A percentile compares a stretch with the other conserved stretches of the same genome.
Evolutionary conservation across 2,113 vertebrate genomes (phyloP).

Genomic region (Perca schrenkii): DNA sequence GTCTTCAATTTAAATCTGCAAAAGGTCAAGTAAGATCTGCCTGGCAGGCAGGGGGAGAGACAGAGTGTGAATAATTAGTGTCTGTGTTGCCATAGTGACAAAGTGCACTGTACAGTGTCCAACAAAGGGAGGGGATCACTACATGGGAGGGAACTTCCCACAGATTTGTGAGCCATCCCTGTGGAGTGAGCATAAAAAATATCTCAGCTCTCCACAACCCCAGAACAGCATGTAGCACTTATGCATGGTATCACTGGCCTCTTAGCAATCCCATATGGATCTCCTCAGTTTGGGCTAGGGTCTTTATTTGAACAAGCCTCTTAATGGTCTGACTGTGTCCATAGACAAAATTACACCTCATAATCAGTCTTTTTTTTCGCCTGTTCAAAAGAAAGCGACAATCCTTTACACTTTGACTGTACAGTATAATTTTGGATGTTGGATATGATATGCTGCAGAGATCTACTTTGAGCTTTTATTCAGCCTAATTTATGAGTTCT

Average conservation of each 20-base stretch:
- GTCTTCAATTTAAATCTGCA: constrained; percentile 76
- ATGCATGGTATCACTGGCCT: constrained; percentile 81
- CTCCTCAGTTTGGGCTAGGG: constrained; percentile 27
- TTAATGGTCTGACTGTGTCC: constrained; percentile 30
- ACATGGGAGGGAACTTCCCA: constrained; percentile 70
- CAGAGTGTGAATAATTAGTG: constrained; percentile 84
- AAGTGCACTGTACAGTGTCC: constrained; percentile 72
- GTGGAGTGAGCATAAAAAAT: constrained; percentile 56
- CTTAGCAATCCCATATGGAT: constrained; percentile 59
- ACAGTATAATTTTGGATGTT: neutral
- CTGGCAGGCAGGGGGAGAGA: constrained; percentile 62
- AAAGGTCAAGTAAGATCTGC: constrained; percentile 86
- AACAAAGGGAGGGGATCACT: constrained; percentile 55
- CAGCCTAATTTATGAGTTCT: constrained; percentile 35
- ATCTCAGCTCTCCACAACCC: constrained; percentile 57
- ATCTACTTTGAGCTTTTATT: constrained; percentile 35
- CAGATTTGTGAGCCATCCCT: constrained; percentile 70
- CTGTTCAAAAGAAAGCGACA: constrained; percentile 21
- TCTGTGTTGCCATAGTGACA: constrained; percentile 84
- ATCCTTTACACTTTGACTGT: constrained; percentile 20
- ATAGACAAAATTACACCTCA: neutral
- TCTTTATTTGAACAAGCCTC: constrained; percentile 38
- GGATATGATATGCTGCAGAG: neutral
- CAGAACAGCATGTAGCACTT: constrained; percentile 68
- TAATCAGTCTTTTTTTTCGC: neutral